A percentile compares a stretch with the other conserved stretches of the same genome.
These are phyloP conservation scores for Lochmaea crataegi DNA, from an alignment of 2,888 invertebrate genomes.

Conservation along the genomic window DNA sequence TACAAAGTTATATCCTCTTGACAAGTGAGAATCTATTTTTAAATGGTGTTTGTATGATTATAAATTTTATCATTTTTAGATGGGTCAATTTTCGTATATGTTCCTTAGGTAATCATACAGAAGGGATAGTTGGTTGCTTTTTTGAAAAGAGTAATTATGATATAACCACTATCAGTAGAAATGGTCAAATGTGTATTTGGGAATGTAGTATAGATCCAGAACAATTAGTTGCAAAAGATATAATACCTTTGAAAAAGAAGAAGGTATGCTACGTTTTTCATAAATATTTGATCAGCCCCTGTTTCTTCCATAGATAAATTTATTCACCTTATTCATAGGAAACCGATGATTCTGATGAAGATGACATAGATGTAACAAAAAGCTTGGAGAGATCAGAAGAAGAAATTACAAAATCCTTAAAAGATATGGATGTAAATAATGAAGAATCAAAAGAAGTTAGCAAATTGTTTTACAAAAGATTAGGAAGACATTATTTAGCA, in stretches of 20 bases:
- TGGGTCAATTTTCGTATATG: slow-evolving; percentile 80
- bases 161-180: slow-evolving; percentile 83
- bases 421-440: slow-evolving; percentile 64
- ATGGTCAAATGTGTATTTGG: slow-evolving; percentile 89
- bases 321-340: slow-evolving; percentile 47
- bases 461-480: slow-evolving; percentile 75
- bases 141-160: slow-evolving; percentile 90
- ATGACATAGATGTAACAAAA: slow-evolving; percentile 73
- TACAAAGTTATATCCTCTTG: slow-evolving; percentile 84
- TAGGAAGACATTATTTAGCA: slow-evolving; percentile 79
- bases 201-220: slow-evolving; percentile 81
- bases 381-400: slow-evolving; percentile 69
- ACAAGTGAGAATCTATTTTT: slow-evolving; percentile 66
- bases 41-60: not conserved
- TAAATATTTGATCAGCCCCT: not conserved
- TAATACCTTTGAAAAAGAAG: slow-evolving; percentile 68
- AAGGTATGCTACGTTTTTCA: slow-evolving; percentile 54
- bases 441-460: slow-evolving; percentile 64
- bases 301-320: not conserved
- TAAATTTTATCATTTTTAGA: slow-evolving; percentile 45
- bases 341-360: slow-evolving; percentile 72
- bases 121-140: slow-evolving; percentile 85
- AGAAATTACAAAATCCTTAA: slow-evolving; percentile 59
- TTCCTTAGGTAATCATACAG: slow-evolving; percentile 86
- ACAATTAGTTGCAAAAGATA: slow-evolving; percentile 70